These are phyloP conservation scores for Chelmon rostratus DNA, from an alignment of 2,797 vertebrate genomes.

Conservation along the genomic window DNA sequence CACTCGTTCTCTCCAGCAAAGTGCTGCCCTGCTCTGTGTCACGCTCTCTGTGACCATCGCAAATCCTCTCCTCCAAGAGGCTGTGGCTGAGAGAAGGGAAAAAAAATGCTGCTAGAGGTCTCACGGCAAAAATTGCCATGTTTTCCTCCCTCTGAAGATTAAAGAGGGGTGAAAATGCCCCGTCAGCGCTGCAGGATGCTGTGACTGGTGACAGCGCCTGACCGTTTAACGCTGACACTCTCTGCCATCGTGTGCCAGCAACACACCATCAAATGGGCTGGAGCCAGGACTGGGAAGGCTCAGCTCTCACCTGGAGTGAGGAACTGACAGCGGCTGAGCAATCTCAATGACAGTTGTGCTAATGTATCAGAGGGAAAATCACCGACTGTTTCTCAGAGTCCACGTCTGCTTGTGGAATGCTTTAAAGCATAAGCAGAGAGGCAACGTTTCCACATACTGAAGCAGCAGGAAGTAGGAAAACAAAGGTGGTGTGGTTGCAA, in stretches of 20 bases:
- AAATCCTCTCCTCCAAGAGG: slow-evolving; percentile 33
- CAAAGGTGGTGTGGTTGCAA: slow-evolving; percentile 23
- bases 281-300: slow-evolving; percentile 53
- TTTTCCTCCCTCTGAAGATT: slow-evolving; percentile 55
- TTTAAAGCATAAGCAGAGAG: slow-evolving; percentile 3
- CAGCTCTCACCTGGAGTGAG: slow-evolving; percentile 67
- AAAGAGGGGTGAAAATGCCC: slow-evolving; percentile 60
- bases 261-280: slow-evolving; percentile 52
- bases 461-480: slow-evolving; percentile 25
- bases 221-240: slow-evolving; percentile 60
- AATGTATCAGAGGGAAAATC: slow-evolving; percentile 49
- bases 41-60: slow-evolving; percentile 23
- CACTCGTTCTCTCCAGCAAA: slow-evolving; percentile 40
- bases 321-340: slow-evolving; percentile 59
- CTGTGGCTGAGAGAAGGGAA: background rate
- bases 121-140: slow-evolving; percentile 28
- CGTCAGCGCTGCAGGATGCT: slow-evolving; percentile 58
- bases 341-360: slow-evolving; percentile 39
- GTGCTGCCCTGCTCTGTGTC: slow-evolving; percentile 20
- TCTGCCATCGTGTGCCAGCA: slow-evolving; percentile 61
- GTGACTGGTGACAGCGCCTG: slow-evolving; percentile 58
- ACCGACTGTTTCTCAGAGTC: slow-evolving; percentile 45
- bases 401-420: slow-evolving; percentile 9
- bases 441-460: slow-evolving; percentile 10
- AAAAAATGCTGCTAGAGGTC: slow-evolving; percentile 25